Conservation (phyloP, 2,888 invertebrate species). For the Apodemia hepburni region DNA sequence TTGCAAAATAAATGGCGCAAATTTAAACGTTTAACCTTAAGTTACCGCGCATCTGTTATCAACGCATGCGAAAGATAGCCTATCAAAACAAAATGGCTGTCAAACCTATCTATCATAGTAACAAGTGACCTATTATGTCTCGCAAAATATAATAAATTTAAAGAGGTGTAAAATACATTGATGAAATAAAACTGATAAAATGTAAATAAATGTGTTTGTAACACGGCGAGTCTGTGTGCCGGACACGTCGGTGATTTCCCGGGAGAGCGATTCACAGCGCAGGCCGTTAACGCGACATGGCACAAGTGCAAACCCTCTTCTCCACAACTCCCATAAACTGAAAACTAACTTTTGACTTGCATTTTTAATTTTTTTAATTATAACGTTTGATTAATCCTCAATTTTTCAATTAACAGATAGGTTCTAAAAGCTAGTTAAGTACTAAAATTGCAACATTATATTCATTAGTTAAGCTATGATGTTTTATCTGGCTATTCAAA, state of each 20-base stretch:
- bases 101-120: slow-evolving; percentile 52
- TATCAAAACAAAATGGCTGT: slow-evolving; percentile 62
- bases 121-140: background rate
- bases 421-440: no score
- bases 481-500: no score
- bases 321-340: slow-evolving; percentile 19
- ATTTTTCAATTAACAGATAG: no score
- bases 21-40: slow-evolving; percentile 25
- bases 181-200: slow-evolving; percentile 11
- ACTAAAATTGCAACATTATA: no score
- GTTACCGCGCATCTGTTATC: slow-evolving; percentile 22
- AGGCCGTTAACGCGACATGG: slow-evolving; percentile 39
- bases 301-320: slow-evolving; percentile 17
- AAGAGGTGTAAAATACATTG: background rate
- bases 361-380: slow-evolving; percentile 17
- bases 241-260: slow-evolving; percentile 61
- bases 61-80: slow-evolving; percentile 29
- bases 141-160: background rate
- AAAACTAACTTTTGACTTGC: slow-evolving; percentile 20
- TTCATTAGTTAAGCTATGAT: no score
- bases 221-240: slow-evolving; percentile 29
- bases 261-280: slow-evolving; percentile 47
- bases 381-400: background rate
- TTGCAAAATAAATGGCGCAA: slow-evolving; percentile 5
- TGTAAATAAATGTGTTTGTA: slow-evolving; percentile 17